Percentiles rank a stretch among this genome's conserved stretches.
phyloP scores from a whole-genome alignment of 2,113 vertebrate species.

The Symphodus melops region DNA sequence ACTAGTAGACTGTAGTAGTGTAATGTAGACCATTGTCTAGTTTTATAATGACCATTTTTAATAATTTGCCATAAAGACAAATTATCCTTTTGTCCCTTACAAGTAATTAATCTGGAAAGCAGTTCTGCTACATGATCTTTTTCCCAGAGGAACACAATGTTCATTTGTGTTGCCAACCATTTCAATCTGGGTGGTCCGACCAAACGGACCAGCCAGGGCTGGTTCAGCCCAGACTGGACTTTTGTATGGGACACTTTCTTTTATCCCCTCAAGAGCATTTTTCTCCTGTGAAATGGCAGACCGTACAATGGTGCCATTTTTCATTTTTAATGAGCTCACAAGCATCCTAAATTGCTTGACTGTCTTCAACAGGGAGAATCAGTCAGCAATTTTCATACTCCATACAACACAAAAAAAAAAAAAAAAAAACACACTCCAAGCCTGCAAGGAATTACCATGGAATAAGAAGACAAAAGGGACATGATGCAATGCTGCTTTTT shows the following conservation, averaged over 20 bases:
- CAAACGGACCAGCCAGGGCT: conserved; percentile 59
- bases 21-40: not conserved
- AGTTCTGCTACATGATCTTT: conserved; percentile 35
- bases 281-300: conserved; percentile 58
- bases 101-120: conserved; percentile 48
- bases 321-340: conserved; percentile 76
- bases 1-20: too few relatives aligned
- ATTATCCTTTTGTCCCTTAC: conserved; percentile 51
- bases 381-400: conserved; percentile 68
- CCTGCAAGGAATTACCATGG: conserved; percentile 39
- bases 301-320: conserved; percentile 62
- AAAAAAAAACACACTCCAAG: conserved; percentile 1
- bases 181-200: conserved; percentile 74
- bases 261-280: conserved; percentile 42
- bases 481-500: conserved; percentile 51
- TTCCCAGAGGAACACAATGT: conserved; percentile 66
- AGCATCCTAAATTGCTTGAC: conserved; percentile 50
- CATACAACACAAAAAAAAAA: conserved; percentile 48
- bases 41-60: not conserved
- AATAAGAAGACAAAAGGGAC: conserved; percentile 47
- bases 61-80: conserved; percentile 20
- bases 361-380: conserved; percentile 48
- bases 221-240: conserved; percentile 57
- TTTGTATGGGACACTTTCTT: conserved; percentile 57
- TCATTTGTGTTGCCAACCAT: conserved; percentile 59